Percentiles rank a stretch among this genome's conserved stretches.
phyloP scores from a whole-genome alignment of 2,888 invertebrate genomes.

The Brachyopa scutellaris region DNA sequence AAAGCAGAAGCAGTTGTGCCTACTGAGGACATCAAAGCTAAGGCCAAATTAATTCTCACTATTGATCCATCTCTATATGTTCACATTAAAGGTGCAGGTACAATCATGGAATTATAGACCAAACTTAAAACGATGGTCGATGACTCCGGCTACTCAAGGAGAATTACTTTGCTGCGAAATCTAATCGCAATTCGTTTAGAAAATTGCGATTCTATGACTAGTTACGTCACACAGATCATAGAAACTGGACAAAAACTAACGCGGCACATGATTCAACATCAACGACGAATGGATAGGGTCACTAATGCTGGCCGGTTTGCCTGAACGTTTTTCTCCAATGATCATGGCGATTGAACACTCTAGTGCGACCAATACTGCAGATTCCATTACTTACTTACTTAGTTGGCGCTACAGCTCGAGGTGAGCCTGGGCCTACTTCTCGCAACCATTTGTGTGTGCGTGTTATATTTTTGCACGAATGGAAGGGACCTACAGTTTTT shows the following conservation, averaged over 20 bases:
- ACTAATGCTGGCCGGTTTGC: too few relatives aligned
- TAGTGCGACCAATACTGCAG: too few relatives aligned
- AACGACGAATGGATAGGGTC: too few relatives aligned
- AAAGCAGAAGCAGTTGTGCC: background rate
- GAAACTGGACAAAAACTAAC: constrained; percentile 20
- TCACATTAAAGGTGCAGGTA: constrained; percentile 24
- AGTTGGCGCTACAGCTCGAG: too few relatives aligned
- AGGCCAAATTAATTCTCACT: constrained; percentile 40
- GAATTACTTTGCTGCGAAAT: constrained; percentile 11
- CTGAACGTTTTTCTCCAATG: too few relatives aligned
- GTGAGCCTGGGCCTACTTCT: too few relatives aligned
- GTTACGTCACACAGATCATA: constrained; percentile 28
- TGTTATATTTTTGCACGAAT: too few relatives aligned
- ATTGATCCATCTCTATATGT: constrained; percentile 43
- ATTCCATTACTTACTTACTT: too few relatives aligned
- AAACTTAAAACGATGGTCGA: constrained; percentile 21
- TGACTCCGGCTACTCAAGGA: background rate
- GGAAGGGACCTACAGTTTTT: too few relatives aligned
- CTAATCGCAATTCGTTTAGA: constrained; percentile 16
- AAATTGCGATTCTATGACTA: constrained; percentile 7
- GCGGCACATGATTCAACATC: too few relatives aligned
- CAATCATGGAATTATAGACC: constrained; percentile 7
- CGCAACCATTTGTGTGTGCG: too few relatives aligned
- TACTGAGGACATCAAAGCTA: constrained; percentile 16
- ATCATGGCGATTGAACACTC: too few relatives aligned